These are phyloP conservation scores for Aplochiton taeniatus DNA, from an alignment of 2,797 vertebrate genomes.

Conservation along the genomic window DNA sequence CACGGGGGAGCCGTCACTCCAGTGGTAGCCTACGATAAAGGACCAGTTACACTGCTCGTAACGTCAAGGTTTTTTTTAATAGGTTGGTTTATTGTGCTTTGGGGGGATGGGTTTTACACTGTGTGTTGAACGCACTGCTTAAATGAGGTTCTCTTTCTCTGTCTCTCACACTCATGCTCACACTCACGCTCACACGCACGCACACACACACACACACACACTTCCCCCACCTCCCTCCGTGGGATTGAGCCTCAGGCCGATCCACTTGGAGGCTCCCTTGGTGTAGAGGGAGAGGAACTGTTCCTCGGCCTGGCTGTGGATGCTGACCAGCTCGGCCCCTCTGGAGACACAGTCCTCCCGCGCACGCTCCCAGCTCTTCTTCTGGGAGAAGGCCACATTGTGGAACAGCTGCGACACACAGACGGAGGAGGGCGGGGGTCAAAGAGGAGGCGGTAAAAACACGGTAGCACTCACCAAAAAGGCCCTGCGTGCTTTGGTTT, in stretches of 20 bases:
- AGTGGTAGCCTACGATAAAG: conserved; percentile 68
- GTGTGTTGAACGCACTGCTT: too few relatives aligned
- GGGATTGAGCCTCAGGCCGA: conserved; percentile 73
- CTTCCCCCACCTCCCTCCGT: conserved; percentile 66
- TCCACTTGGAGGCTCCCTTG: conserved; percentile 75
- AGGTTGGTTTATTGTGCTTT: too few relatives aligned
- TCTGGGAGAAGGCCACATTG: conserved; percentile 64
- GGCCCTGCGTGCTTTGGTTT: background rate
- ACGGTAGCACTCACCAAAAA: background rate
- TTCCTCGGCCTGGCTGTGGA: conserved; percentile 75
- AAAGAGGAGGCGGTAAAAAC: background rate
- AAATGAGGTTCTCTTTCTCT: too few relatives aligned
- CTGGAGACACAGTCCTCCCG: conserved; percentile 71
- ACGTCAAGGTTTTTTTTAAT: too few relatives aligned
- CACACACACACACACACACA: background rate
- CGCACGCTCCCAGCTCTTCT: conserved; percentile 75
- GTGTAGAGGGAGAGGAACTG: conserved; percentile 68
- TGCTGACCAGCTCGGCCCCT: conserved; percentile 73
- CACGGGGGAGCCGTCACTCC: conserved; percentile 72
- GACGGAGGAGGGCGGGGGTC: background rate
- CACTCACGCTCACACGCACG: too few relatives aligned
- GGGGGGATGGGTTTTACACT: too few relatives aligned
- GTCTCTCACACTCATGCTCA: too few relatives aligned
- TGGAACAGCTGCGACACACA: conserved; percentile 69
- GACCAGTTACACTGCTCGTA: too few relatives aligned